Conservation (phyloP, 2,797 vertebrate genomes). For the Hippoglossus hippoglossus region DNA sequence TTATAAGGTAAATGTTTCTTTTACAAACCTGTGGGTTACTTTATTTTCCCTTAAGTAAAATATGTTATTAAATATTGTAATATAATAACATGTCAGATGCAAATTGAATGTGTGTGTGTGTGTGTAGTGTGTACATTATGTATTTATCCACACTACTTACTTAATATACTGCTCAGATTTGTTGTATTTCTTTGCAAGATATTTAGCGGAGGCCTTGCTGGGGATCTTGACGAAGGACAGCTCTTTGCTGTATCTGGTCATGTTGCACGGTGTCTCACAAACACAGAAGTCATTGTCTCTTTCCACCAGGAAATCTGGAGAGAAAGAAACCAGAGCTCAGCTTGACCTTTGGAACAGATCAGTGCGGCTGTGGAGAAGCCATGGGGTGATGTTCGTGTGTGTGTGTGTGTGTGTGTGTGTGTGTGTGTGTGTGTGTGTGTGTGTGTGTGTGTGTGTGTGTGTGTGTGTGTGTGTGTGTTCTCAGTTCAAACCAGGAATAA, state of each 20-base stretch:
- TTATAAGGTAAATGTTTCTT: no score
- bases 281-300: conserved; percentile 96
- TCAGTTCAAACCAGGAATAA: not conserved
- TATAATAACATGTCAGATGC: no score
- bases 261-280: conserved; percentile 97
- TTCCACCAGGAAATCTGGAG: conserved; percentile 95
- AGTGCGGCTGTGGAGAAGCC: conserved; percentile 13
- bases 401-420: not conserved
- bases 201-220: conserved; percentile 98
- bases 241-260: conserved; percentile 97
- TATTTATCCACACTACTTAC: conserved; percentile 86
- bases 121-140: no score
- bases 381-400: not conserved
- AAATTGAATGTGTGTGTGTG: no score
- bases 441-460: conserved; percentile 7
- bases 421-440: not conserved
- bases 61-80: no score
- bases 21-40: no score
- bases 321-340: conserved; percentile 38
- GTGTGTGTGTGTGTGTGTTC: not conserved
- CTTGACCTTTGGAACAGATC: conserved; percentile 42
- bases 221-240: conserved; percentile 99
- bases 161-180: conserved; percentile 98
- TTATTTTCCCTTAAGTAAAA: no score
- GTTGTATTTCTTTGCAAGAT: conserved; percentile 99